Evolutionary conservation across 2,113 vertebrate species (phyloP).

Genomic region (Gallinago paraguaiae): DNA sequence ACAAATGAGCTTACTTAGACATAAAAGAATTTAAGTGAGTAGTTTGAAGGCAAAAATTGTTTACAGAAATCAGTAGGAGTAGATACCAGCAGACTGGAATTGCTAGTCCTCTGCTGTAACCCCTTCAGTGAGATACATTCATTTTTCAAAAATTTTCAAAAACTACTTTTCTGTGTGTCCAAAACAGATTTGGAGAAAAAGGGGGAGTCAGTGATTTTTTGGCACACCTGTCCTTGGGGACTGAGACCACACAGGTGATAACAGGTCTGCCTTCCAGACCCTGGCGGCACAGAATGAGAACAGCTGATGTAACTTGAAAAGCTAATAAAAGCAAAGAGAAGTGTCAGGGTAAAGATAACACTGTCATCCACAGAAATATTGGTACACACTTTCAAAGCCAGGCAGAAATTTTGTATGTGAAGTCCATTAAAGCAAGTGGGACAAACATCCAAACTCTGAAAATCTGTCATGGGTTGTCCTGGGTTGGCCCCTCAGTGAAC

Average conservation of each 20-base stretch:
- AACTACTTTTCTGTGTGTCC: background rate
- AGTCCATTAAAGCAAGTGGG: background rate
- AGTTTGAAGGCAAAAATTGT: background rate
- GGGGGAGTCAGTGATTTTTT: background rate
- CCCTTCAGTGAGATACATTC: background rate
- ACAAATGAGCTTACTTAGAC: background rate
- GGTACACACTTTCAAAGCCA: background rate
- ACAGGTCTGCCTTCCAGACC: background rate
- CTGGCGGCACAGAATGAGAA: background rate
- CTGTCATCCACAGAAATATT: background rate
- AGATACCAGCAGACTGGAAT: background rate
- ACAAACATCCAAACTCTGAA: background rate
- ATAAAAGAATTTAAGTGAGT: background rate
- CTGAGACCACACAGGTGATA: background rate
- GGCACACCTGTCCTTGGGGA: background rate
- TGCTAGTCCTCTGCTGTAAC: background rate
- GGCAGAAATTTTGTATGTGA: background rate
- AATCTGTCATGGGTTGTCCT: too few species aligned
- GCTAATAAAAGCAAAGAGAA: background rate
- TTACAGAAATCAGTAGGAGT: background rate
- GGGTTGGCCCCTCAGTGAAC: too few species aligned
- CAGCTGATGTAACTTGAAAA: background rate
- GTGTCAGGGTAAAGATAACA: background rate
- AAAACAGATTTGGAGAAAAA: background rate
- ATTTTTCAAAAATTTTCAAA: background rate